Base-by-base conservation (phyloP, 2,113 vertebrate species). In the Orycteropus afer region DNA sequence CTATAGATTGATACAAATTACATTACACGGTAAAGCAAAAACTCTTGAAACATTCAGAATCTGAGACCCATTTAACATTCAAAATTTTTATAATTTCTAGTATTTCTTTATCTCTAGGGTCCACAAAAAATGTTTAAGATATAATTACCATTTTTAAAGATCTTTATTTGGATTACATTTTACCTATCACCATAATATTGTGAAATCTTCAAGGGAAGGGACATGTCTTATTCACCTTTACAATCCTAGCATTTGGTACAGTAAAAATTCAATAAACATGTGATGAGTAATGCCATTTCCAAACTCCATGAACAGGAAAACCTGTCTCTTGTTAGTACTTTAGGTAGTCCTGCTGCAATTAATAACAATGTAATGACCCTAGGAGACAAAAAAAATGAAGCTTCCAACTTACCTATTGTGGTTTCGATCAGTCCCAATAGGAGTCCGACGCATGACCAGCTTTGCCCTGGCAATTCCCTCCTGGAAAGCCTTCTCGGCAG, bases 381-480 rank as follows among this genome's bases (percentile, higher is more conserved):
- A 59, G 5, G 73, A 89, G 51, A 37, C n/a, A 37, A 65, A 87
- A 71, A 89, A 79, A 59, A 4, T 57, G 20, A 80, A 18, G 2
- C 51, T 22, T 79, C 9, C 6, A 79, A 67, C 71, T 91, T 32
- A 99, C 99, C 99, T 99, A 98, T 99, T 99, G 89, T 99, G 99
- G 93, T 99, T 99, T 45, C 99, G 98, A 93, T 99, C 99, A 0
- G 99, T 99, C 57, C 99, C 99, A 45, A 99, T 94, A 0, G 99
- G 99, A 0, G 98, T 98, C 96, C 99, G 98, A 55, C 99, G 99
- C 98, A 99, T 96, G 83, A 99, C 99, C 3, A 99, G 98, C 77
- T 98, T 99, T 0, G 99, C 99, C 97, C 99, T 99, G 95, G 99
- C 98, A 67, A 99, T 99, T 7, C 99, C 99, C 0, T 99, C 99